These are phyloP conservation scores for Bungarus multicinctus DNA, from an alignment of 2,113 vertebrate species.

Conservation along the genomic window DNA sequence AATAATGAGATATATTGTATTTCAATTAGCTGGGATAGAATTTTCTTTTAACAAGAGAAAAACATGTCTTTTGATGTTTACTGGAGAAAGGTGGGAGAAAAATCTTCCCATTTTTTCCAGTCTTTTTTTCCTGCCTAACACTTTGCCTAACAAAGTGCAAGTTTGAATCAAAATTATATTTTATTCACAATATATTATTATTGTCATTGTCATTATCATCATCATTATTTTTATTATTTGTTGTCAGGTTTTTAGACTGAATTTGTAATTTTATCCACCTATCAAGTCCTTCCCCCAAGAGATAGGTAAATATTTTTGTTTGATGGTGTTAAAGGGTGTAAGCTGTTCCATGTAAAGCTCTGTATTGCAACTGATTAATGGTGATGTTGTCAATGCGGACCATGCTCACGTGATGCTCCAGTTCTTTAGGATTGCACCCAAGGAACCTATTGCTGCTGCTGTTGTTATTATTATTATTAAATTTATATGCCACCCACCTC, in stretches of 20 bases:
- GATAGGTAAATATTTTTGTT: neutral
- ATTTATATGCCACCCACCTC: neutral
- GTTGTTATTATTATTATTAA: neutral
- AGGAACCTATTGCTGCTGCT: neutral
- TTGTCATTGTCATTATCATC: no score
- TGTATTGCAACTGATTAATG: neutral
- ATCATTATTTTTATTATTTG: no score
- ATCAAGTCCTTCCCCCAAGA: neutral
- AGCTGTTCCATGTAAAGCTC: neutral
- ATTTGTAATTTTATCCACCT: neutral
- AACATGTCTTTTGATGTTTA: constrained; percentile 8
- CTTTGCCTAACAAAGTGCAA: neutral
- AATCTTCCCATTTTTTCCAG: neutral
- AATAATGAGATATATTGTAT: neutral
- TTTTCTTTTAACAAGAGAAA: neutral
- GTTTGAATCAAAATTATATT: neutral
- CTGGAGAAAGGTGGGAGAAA: neutral
- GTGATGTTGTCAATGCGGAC: neutral
- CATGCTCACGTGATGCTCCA: neutral
- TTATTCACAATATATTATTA: neutral
- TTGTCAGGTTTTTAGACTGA: neutral
- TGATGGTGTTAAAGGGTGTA: neutral
- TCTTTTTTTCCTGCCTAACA: neutral
- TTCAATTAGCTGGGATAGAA: neutral
- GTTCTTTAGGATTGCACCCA: neutral